Evolutionary conservation across 2,888 invertebrate genomes (phyloP), one percentile per base, ranked within the genome.

Genomic region (Entomobrya multifasciata): DNA sequence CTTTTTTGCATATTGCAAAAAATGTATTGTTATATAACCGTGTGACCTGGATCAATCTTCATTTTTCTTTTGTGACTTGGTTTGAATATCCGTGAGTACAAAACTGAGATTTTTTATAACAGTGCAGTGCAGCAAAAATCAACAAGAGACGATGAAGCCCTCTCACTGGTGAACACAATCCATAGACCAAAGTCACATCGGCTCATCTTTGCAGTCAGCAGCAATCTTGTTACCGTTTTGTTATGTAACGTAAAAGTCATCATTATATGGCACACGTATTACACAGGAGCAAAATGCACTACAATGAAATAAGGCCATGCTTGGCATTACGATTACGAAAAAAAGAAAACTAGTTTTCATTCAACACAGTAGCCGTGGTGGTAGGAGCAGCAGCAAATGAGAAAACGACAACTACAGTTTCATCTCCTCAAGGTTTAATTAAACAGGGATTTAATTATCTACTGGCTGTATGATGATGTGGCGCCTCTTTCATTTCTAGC

Each of bases 401-500:
- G 36, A 36, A 6, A 74, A 55, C 15, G 25, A 17, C 81, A n/a
- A 62, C 74, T 62, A 74, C 83, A 76, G 62, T 83, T 81, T 87
- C 82, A 70, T 74, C 83, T 87, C 83, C 77, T 87, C 79, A 70
- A 87, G 83, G 83, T 87, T 87, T 87, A 87, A 87, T 87, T 87
- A 87, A 87, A 87, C 83, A 65, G 52, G 83, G 87, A 87, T 87
- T 87, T 87, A 87, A 87, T 87, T 87, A 87, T 87, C 87, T 87
- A 55, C 47, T 65, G 52, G 47, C 79, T 74, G 44, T 27, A 52
- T 52, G 52, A 52, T 30, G 49, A 44, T 22, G 41, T 67, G 47
- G 44, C 22, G 22, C 67, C 25, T 22, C 13, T 67, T 47, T 67
- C 44, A 67, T 22, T 67, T 1, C 11, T 20, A 4, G 1, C 22